A percentile compares a stretch with the other conserved stretches of the same genome.
phyloP scores from a whole-genome alignment of 2,797 vertebrate species.

The Cynodonichthys magdalenae region DNA sequence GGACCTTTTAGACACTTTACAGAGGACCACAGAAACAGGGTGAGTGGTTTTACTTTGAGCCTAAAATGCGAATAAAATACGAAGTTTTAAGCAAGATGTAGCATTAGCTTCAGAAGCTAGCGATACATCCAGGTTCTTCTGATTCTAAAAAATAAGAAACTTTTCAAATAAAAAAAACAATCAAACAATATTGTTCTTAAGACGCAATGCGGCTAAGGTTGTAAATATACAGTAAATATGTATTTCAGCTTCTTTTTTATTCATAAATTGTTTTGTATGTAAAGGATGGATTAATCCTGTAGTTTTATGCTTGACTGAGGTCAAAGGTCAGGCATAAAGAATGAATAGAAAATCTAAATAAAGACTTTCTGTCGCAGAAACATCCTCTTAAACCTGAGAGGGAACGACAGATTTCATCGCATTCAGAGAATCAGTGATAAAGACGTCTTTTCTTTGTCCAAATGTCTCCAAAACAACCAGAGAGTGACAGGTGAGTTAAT shows the following conservation, averaged over 20 bases:
- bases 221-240: too few species aligned
- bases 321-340: too few species aligned
- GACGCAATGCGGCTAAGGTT: too few species aligned
- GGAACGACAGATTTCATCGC: conserved; percentile 71
- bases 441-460: conserved; percentile 75
- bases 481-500: conserved; percentile 78
- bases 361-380: conserved; percentile 31
- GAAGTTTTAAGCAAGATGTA: not conserved
- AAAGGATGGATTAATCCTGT: too few species aligned
- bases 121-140: conserved; percentile 14
- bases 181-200: too few species aligned
- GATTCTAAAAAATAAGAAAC: too few species aligned
- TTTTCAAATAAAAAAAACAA: too few species aligned
- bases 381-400: conserved; percentile 77
- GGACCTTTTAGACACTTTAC: conserved; percentile 71
- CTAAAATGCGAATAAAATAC: not conserved
- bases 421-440: conserved; percentile 76
- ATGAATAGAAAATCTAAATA: too few species aligned
- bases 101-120: conserved; percentile 2
- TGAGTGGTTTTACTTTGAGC: conserved; percentile 17
- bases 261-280: too few species aligned
- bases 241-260: too few species aligned
- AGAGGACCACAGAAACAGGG: conserved; percentile 44
- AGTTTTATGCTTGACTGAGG: too few species aligned
- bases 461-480: conserved; percentile 59